These are phyloP conservation scores for Drosophila prosaltans DNA, from an alignment of 1,140 invertebrate genomes.

Conservation along the genomic window DNA sequence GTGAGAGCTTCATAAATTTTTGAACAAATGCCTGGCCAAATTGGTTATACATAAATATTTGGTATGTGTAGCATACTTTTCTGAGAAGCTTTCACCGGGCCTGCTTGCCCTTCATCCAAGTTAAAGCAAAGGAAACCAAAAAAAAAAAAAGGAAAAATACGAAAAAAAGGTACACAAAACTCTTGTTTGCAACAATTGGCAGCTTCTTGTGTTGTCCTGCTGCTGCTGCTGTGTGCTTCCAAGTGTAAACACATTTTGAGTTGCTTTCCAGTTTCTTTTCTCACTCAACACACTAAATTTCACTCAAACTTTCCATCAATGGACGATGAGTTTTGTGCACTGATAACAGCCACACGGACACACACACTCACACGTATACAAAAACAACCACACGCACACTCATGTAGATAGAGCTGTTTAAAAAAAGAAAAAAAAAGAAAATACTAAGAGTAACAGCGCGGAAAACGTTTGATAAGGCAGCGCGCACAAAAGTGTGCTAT, in stretches of 20 bases:
- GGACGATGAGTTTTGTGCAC: conserved; percentile 68
- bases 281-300: conserved; percentile 46
- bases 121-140: conserved; percentile 11
- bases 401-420: conserved; percentile 51
- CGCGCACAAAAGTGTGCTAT: conserved; percentile 71
- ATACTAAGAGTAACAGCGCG: conserved; percentile 70
- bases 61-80: conserved; percentile 44
- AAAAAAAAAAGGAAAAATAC: conserved; percentile 45
- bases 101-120: conserved; percentile 16
- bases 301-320: conserved; percentile 79
- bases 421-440: conserved; percentile 48
- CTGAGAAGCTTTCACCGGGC: conserved; percentile 51
- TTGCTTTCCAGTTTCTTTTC: conserved; percentile 41
- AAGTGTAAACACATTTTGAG: conserved; percentile 69
- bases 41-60: conserved; percentile 75
- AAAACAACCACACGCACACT: conserved; percentile 1
- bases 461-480: conserved; percentile 76
- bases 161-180: conserved; percentile 48
- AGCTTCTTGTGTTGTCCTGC: conserved; percentile 45
- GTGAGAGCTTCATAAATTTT: conserved; percentile 47
- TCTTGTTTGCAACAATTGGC: conserved; percentile 74
- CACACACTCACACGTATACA: conserved; percentile 31
- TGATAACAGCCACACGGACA: conserved; percentile 58
- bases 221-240: conserved; percentile 48
- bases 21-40: conserved; percentile 53